phyloP scores from a whole-genome alignment of 1,140 invertebrate species.

The Orius insidiosus region DNA sequence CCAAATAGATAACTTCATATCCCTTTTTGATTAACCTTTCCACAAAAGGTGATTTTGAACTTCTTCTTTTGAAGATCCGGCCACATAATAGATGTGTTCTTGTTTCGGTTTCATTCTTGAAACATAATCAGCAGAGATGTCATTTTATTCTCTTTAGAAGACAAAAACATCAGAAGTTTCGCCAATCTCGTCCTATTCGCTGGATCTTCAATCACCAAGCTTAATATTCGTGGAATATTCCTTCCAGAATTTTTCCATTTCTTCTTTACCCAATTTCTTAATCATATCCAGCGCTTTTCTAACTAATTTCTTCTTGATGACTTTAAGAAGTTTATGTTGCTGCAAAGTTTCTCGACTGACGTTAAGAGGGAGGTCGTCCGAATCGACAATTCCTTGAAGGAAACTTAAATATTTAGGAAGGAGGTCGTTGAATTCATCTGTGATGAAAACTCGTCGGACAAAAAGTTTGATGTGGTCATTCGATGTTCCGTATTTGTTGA shows the following conservation, averaged over 20 bases:
- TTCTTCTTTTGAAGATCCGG: slow-evolving; percentile 73
- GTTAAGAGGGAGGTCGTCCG: slow-evolving; percentile 97
- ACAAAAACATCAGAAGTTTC: slow-evolving; percentile 74
- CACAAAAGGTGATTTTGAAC: slow-evolving; percentile 80
- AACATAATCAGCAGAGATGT: slow-evolving; percentile 83
- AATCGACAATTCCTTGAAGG: slow-evolving; percentile 91
- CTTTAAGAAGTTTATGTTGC: slow-evolving; percentile 97
- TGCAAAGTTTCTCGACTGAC: slow-evolving; percentile 96
- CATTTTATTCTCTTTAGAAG: slow-evolving; percentile 33
- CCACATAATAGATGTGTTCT: slow-evolving; percentile 91
- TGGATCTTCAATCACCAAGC: slow-evolving; percentile 92
- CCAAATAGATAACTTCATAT: slow-evolving; percentile 89
- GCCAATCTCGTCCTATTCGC: slow-evolving; percentile 87
- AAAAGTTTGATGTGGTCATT: slow-evolving; percentile 93
- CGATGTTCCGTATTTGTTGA: slow-evolving; percentile 88
- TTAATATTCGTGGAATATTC: slow-evolving; percentile 98
- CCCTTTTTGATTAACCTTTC: slow-evolving; percentile 85
- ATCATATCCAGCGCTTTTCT: slow-evolving; percentile 96
- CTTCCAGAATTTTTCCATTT: slow-evolving; percentile 94
- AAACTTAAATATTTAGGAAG: slow-evolving; percentile 97
- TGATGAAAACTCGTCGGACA: slow-evolving; percentile 95
- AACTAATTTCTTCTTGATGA: slow-evolving; percentile 97
- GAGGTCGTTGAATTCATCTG: slow-evolving; percentile 98
- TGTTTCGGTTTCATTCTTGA: slow-evolving; percentile 95
- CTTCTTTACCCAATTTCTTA: slow-evolving; percentile 85